Conservation (phyloP, 2,113 vertebrate genomes). For the Callorhinus ursinus region DNA sequence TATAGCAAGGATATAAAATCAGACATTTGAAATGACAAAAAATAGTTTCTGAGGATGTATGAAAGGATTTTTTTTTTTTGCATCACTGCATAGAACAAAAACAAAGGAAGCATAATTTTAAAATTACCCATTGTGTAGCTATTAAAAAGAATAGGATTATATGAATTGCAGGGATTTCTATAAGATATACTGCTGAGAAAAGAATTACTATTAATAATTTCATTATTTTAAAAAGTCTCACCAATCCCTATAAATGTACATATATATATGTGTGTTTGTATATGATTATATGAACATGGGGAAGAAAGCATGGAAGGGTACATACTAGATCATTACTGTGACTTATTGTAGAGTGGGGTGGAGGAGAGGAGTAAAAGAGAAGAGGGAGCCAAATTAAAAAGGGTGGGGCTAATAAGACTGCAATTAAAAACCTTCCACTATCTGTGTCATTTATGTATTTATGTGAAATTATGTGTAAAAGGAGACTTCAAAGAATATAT, state of each 20-base stretch:
- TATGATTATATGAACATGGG: neutral
- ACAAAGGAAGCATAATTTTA: slow-evolving; percentile 17
- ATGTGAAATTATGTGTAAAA: neutral
- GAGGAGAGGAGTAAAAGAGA: neutral
- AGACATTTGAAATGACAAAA: neutral
- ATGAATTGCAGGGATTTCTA: neutral
- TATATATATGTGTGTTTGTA: neutral
- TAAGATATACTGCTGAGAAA: neutral
- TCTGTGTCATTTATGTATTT: neutral
- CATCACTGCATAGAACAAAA: neutral
- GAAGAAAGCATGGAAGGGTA: neutral
- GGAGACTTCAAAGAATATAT: neutral
- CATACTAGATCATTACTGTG: neutral
- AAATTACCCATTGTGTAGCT: neutral
- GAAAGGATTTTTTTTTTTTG: neutral
- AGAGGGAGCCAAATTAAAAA: neutral
- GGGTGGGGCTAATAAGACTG: neutral
- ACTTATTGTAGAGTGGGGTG: neutral
- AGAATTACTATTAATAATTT: slow-evolving; percentile 23
- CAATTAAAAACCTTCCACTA: neutral
- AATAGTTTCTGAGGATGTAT: neutral
- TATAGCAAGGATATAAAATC: neutral
- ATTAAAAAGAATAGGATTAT: neutral
- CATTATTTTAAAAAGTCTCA: neutral
- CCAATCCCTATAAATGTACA: neutral